Base-by-base conservation (phyloP, 2,797 vertebrate species). In the Enteromius anoplus region DNA sequence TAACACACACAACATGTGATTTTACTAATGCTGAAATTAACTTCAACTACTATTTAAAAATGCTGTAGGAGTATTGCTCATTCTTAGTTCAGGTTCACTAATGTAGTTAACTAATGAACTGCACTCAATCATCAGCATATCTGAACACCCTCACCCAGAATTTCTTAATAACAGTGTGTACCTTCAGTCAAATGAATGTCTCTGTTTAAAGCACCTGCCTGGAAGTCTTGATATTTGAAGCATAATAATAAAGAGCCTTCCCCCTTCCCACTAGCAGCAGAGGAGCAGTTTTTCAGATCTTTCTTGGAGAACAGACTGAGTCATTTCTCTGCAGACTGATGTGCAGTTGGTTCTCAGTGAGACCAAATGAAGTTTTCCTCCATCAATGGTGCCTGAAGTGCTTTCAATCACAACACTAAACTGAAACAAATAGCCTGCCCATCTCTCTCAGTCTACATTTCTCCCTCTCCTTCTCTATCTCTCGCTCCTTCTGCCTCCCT, bases 351-450 rank as follows among this genome's bases (percentile, higher is more conserved):
- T 49, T 51, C 66, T 68, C 47, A 78, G 77, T 58, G 72, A 80
- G 55, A 78, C 58, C 58, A 83, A 83, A 82, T 87, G 75, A 79
- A 84, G 71, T 86, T 78, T 85, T 84, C 79, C 79, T 82, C 55
- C 68, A 75, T 80, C 82, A 85, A 32, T 84, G 75, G 75, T 49
- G 64, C 64, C 75, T 66, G 70, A 37, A 80, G 79, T 84, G 66
- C 82, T 75, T 80, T 82, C 84, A 84, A 72, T 86, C 79, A 81
- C 64, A 80, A 65, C 37, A 73, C 78, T 81, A 80, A 85, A 87
- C 84, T 73, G 73, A 64, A 82, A 87, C 85, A 88, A 85, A 82
- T 72, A 70, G 75, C 70, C 42, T 79, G 64, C 55, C 79, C 84
- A 58, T 78, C 75, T 83, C 81, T 66, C 81, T 49, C 75, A 10